Percentiles rank a stretch among this genome's conserved stretches.
These are phyloP conservation scores for Flexamia atlantica DNA, from an alignment of 2,888 invertebrate genomes.

Conservation along the genomic window DNA sequence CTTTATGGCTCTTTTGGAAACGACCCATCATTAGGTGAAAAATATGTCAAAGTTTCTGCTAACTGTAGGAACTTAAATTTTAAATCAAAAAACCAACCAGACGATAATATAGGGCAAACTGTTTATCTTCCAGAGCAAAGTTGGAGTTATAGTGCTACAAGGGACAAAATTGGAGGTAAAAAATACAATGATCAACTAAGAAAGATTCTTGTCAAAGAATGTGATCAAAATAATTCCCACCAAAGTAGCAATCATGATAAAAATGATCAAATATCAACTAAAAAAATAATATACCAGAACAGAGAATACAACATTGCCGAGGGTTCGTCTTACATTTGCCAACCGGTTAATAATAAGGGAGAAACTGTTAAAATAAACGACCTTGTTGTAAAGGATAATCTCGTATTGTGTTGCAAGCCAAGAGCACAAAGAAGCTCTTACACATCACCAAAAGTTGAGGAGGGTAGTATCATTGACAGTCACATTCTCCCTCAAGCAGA, in stretches of 20 bases:
- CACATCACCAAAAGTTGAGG: neutral
- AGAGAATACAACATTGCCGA: neutral
- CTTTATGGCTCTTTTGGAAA: neutral
- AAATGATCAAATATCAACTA: neutral
- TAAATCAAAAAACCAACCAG: neutral
- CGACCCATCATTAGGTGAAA: neutral
- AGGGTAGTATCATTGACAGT: neutral
- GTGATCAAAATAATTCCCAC: neutral
- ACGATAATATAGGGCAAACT: neutral
- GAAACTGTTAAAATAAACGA: neutral
- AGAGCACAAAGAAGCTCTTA: neutral
- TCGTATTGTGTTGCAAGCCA: neutral
- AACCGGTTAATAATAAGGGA: neutral
- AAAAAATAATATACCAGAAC: neutral
- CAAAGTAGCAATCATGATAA: neutral
- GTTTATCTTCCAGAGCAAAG: neutral
- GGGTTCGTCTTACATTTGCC: slow-evolving; percentile 10
- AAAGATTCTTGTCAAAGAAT: neutral
- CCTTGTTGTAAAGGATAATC: neutral
- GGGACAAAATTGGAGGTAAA: neutral
- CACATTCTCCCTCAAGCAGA: neutral
- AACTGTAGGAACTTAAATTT: neutral
- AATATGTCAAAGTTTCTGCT: no score
- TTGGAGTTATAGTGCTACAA: neutral
- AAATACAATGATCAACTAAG: neutral